phyloP scores from a whole-genome alignment of 2,797 vertebrate genomes.

The Siniperca obscura region DNA sequence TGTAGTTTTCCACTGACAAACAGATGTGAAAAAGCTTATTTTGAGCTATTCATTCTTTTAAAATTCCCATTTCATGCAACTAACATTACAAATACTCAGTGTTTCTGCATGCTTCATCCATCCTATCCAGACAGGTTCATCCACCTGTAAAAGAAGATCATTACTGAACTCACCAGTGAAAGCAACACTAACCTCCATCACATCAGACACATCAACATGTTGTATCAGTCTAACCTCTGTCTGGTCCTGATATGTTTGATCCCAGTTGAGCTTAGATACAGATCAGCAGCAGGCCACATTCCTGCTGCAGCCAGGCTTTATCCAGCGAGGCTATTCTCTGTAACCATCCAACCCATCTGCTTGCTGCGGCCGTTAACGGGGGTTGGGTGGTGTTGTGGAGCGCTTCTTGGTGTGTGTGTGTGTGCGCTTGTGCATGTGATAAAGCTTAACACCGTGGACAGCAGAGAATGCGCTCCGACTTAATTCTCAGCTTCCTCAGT shows the following conservation, averaged over 20 bases:
- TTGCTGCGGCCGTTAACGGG: conserved; percentile 56
- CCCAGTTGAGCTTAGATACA: conserved; percentile 51
- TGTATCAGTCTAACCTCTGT: conserved; percentile 1
- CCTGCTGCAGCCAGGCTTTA: conserved; percentile 47
- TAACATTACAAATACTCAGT: not conserved
- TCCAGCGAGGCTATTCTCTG: conserved; percentile 64
- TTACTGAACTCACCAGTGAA: not conserved
- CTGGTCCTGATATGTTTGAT: conserved; percentile 31
- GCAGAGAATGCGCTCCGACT: conserved; percentile 51
- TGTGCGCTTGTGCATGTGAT: conserved; percentile 17
- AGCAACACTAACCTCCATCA: not conserved
- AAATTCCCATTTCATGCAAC: not conserved
- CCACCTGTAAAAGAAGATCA: not conserved
- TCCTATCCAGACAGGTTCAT: not conserved
- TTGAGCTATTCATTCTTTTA: not conserved
- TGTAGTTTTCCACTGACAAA: not conserved
- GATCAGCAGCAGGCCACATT: conserved; percentile 58
- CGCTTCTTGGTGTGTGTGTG: conserved; percentile 22
- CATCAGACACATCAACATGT: not conserved
- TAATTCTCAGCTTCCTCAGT: conserved; percentile 71
- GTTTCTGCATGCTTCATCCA: not conserved
- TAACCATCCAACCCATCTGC: conserved; percentile 73
- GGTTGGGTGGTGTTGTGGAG: not conserved
- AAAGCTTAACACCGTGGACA: conserved; percentile 61
- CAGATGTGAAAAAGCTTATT: not conserved